These are phyloP conservation scores for Zaprionus inermis DNA, from an alignment of 1,140 invertebrate species.

Conservation along the genomic window DNA sequence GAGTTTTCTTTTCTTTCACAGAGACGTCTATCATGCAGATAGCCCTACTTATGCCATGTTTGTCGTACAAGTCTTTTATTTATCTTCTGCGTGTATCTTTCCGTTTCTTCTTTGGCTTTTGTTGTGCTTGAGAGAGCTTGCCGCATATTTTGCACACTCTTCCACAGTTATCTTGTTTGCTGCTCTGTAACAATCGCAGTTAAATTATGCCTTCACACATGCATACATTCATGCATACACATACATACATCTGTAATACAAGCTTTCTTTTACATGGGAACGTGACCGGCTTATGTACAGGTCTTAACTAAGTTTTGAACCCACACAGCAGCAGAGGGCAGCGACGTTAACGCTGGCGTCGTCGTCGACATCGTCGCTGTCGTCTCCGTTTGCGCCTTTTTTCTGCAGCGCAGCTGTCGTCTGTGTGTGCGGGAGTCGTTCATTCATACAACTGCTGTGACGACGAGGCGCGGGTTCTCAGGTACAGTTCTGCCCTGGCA, in stretches of 20 bases:
- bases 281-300: constrained; percentile 70
- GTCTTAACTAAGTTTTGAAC: constrained; percentile 61
- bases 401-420: constrained; percentile 61
- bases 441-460: constrained; percentile 71
- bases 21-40: constrained; percentile 4
- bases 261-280: constrained; percentile 64
- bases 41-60: constrained; percentile 27
- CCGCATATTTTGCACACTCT: constrained; percentile 59
- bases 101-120: constrained; percentile 45
- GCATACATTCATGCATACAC: constrained; percentile 2
- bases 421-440: constrained; percentile 54
- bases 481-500: constrained; percentile 68
- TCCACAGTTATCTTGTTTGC: constrained; percentile 60
- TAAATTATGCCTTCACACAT: constrained; percentile 50
- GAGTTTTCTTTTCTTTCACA: background rate
- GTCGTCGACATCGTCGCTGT: constrained; percentile 31
- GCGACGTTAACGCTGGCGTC: constrained; percentile 36
- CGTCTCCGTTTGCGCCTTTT: constrained; percentile 70
- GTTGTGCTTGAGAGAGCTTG: constrained; percentile 46
- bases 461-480: constrained; percentile 61
- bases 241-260: constrained; percentile 46
- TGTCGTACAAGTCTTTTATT: constrained; percentile 25
- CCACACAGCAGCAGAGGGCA: constrained; percentile 57
- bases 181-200: constrained; percentile 67
- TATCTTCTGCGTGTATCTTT: constrained; percentile 22